These are phyloP conservation scores for Tragelaphus strepsiceros DNA, from an alignment of 2,113 vertebrate species.

Conservation along the genomic window DNA sequence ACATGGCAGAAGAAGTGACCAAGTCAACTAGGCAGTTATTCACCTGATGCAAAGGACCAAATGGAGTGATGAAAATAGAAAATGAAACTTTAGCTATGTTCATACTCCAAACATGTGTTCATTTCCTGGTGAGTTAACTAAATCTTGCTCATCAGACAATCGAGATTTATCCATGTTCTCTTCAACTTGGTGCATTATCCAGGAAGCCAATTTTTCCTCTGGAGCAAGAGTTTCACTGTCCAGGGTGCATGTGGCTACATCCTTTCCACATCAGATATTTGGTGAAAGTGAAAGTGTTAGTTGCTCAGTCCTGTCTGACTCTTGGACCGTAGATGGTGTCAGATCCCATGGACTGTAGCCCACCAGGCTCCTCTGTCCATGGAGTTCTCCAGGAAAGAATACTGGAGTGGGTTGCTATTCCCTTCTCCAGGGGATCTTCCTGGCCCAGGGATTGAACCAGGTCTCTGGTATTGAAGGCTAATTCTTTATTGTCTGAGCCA, in stretches of 20 bases:
- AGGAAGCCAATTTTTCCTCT: neutral
- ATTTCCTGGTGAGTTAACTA: neutral
- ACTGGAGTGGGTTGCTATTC: neutral
- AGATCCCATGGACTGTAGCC: neutral
- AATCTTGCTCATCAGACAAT: neutral
- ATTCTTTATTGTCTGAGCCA: neutral
- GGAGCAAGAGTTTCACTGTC: neutral
- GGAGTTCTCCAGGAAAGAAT: neutral
- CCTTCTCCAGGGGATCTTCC: neutral
- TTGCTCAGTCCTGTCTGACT: neutral
- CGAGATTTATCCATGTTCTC: neutral
- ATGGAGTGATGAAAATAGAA: neutral
- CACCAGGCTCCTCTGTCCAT: neutral
- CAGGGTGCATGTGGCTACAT: neutral
- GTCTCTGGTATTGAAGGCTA: neutral
- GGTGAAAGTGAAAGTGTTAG: neutral
- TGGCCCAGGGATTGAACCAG: fast-evolving
- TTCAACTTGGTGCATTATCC: neutral
- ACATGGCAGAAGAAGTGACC: neutral
- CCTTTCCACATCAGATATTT: neutral
- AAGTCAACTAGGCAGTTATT: neutral
- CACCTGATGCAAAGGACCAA: neutral
- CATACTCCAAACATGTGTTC: neutral
- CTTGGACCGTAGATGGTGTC: neutral
- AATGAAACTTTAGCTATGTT: neutral